phyloP scores from a whole-genome alignment of 2,113 vertebrate genomes.

The Phylloscopus trochilus region DNA sequence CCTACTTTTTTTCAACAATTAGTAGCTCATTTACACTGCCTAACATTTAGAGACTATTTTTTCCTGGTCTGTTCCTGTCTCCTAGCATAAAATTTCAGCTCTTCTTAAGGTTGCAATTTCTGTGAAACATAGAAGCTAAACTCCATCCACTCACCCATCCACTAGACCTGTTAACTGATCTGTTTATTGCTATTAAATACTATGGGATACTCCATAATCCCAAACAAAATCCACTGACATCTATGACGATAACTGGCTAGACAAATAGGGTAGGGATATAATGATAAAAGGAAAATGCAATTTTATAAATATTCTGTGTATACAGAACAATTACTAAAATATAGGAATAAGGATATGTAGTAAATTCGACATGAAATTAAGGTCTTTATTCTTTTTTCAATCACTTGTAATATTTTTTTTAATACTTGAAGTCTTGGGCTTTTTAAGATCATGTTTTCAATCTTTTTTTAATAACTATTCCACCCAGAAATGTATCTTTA shows the following conservation, averaged over 20 bases:
- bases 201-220: background rate
- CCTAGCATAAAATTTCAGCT: background rate
- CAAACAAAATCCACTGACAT: background rate
- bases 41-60: background rate
- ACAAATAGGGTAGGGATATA: background rate
- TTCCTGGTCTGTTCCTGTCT: background rate
- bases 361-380: background rate
- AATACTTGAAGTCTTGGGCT: background rate
- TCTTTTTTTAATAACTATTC: background rate
- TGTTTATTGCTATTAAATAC: background rate
- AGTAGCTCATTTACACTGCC: background rate
- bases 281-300: background rate
- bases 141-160: background rate
- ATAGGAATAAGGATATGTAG: background rate
- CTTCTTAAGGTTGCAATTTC: background rate
- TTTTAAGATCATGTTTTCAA: background rate
- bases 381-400: background rate
- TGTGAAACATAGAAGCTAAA: background rate
- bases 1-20: background rate
- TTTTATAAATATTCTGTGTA: background rate
- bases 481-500: background rate
- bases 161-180: background rate
- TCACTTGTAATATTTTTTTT: background rate
- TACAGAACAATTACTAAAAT: background rate
- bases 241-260: background rate